Evolutionary conservation across 2,888 invertebrate genomes (phyloP).

Genomic region (Conistra vaccinii): DNA sequence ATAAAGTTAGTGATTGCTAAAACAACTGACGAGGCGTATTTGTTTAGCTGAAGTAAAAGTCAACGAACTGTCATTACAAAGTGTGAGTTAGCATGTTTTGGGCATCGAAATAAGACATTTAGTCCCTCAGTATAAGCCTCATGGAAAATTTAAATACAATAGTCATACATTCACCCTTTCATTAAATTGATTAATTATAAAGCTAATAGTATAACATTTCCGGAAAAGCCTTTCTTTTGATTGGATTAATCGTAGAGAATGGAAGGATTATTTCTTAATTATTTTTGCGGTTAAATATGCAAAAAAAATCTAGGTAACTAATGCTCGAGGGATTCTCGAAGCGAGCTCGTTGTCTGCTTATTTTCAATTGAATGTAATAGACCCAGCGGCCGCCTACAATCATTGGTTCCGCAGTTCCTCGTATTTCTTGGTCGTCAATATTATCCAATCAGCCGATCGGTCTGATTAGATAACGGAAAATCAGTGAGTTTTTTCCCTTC

Average conservation of each 20-base stretch:
- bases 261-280: background rate
- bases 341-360: background rate
- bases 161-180: slow-evolving; percentile 20
- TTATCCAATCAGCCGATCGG: slow-evolving; percentile 14
- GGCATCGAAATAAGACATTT: slow-evolving; percentile 44
- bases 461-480: background rate
- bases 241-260: background rate
- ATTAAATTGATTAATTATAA: slow-evolving; percentile 47
- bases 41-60: slow-evolving; percentile 14
- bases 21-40: slow-evolving; percentile 21
- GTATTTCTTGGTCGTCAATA: slow-evolving; percentile 17
- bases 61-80: slow-evolving; percentile 59
- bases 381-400: background rate
- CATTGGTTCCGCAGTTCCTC: slow-evolving; percentile 1
- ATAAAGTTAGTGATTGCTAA: slow-evolving; percentile 3
- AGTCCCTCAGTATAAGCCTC: slow-evolving; percentile 15
- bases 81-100: slow-evolving; percentile 64
- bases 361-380: slow-evolving; percentile 11
- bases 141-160: slow-evolving; percentile 28
- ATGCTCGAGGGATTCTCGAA: background rate
- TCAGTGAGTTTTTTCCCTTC: too few species aligned
- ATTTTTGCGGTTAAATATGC: background rate
- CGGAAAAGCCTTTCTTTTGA: slow-evolving; percentile 19
- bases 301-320: background rate
- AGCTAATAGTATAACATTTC: slow-evolving; percentile 18